Base-by-base conservation (phyloP, 2,113 vertebrate genomes). In the Amblyopsis rosae region DNA sequence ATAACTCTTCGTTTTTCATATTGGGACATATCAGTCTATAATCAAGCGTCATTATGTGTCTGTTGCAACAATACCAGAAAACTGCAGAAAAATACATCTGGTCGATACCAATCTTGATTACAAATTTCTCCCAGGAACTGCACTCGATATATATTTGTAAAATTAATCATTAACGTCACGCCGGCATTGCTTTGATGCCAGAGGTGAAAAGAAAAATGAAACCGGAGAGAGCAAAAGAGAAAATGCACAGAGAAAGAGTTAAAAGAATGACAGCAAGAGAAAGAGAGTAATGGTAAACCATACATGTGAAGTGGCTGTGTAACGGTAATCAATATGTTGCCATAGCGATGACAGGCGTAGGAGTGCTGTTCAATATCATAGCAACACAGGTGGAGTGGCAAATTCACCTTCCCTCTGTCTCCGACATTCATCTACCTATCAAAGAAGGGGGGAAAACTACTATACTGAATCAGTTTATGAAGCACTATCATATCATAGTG, bases 101-200 rank as follows among this genome's bases (percentile, higher is more conserved):
- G 82, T 89, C 84, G 1, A 89, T 89, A 74, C 12, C 9, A 67
- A 72, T 74, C 80, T 80, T 88, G 83, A 88, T 87, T 79, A 87
- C 75, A 84, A 67, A 86, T 83, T 84, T 81, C 85, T 84, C 80
- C 79, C 1, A 72, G 86, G 84, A 85, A 82, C 77, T 64, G 69
- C 55, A 79, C 81, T 86, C 84, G 69, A 83, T 86, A 79, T 79
- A 86, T 82, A 81, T 82, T 51, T 82, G 82, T 86, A 85, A 77
- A 86, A 86, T 84, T 87, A 81, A 86, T 86, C 68, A 74, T 86
- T 86, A 84, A 83, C 54, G 78, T 84, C 83, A 82, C 16, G 66
- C 56, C 56, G 9, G 19, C 17, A 26, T 26, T 58, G 56, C 26
- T 17, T 58, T 11, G 17, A 58, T 11, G 56, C 56, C 56, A 58